These are phyloP conservation scores for Nettapus auritus DNA, from an alignment of 2,113 vertebrate species.

Conservation along the genomic window DNA sequence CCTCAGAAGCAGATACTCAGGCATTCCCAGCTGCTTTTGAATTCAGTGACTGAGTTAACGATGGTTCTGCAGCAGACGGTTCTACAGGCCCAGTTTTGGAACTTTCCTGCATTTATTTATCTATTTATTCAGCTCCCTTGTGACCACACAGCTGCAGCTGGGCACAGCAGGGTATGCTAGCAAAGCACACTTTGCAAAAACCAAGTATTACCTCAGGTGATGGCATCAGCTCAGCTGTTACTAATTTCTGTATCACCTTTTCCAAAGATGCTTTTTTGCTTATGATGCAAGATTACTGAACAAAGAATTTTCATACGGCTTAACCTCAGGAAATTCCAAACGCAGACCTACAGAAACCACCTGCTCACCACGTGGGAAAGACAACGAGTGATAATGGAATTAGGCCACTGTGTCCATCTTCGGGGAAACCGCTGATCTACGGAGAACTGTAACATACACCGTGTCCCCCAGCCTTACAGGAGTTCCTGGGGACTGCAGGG, in stretches of 20 bases:
- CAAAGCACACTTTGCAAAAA: background rate
- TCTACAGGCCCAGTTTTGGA: background rate
- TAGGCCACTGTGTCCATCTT: background rate
- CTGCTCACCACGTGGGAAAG: background rate
- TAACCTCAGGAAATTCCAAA: background rate
- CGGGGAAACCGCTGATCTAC: too few relatives aligned
- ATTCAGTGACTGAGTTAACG: background rate
- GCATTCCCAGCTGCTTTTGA: background rate
- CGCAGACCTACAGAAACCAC: background rate
- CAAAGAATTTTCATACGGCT: background rate
- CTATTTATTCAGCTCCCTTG: background rate
- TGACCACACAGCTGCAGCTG: background rate
- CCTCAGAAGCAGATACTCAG: background rate
- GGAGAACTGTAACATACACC: too few relatives aligned
- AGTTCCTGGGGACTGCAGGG: too few relatives aligned
- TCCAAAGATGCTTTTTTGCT: background rate
- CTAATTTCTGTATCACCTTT: background rate
- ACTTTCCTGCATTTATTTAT: background rate
- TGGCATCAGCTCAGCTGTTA: background rate
- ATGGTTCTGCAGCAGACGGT: background rate
- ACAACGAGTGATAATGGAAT: fast-evolving
- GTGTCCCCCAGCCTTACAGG: too few relatives aligned
- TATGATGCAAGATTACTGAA: background rate
- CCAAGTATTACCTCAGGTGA: background rate
- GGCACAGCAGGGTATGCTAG: background rate